Evolutionary conservation across 2,888 invertebrate species (phyloP).

Genomic region (Acrobasis consociella): DNA sequence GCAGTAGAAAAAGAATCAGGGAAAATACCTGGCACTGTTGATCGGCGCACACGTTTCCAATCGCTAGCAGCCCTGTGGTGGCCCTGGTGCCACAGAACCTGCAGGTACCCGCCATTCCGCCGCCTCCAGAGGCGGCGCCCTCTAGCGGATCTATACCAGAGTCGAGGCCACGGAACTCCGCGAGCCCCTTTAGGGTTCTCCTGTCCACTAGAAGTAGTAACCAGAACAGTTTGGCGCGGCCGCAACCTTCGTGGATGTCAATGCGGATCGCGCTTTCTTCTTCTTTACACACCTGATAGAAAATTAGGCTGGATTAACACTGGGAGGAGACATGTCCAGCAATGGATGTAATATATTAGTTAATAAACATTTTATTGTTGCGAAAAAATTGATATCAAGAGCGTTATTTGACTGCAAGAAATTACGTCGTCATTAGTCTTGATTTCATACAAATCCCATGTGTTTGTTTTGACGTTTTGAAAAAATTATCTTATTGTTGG

Average conservation of each 20-base stretch:
- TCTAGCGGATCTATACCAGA: conserved; percentile 40
- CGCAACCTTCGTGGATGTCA: conserved; percentile 98
- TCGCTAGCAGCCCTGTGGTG: conserved; percentile 91
- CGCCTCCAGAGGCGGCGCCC: conserved; percentile 29
- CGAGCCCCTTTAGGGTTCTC: conserved; percentile 93
- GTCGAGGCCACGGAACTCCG: conserved; percentile 92
- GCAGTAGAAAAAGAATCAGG: too few relatives aligned
- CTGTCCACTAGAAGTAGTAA: conserved; percentile 96
- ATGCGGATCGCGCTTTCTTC: conserved; percentile 98
- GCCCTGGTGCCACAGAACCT: conserved; percentile 95
- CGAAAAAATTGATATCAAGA: too few relatives aligned
- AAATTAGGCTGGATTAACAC: too few relatives aligned
- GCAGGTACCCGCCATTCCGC: conserved; percentile 87
- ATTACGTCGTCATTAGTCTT: too few relatives aligned
- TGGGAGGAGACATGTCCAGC: too few relatives aligned
- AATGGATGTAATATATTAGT: too few relatives aligned
- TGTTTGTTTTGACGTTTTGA: too few relatives aligned
- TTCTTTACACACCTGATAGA: conserved; percentile 92
- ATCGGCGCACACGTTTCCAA: conserved; percentile 96
- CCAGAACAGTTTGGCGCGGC: conserved; percentile 98
- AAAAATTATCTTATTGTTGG: too few relatives aligned
- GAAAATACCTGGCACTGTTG: conserved; percentile 92
- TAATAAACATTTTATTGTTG: too few relatives aligned
- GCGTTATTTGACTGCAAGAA: too few relatives aligned
- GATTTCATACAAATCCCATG: too few relatives aligned